phyloP scores from a whole-genome alignment of 2,113 vertebrate genomes.

The human region GRCh38 chr1:75368501-75369000 shows the following conservation, averaged over 20 bases:
- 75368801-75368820: neutral
- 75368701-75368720: neutral
- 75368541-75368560: neutral
- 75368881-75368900: conserved; percentile 34
- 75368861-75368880: neutral
- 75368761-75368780: fast-evolving
- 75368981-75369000: neutral
- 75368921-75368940: neutral
- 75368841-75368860: neutral
- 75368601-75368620: conserved; percentile 3
- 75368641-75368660: too few relatives aligned
- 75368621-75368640: neutral
- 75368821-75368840: neutral
- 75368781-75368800: neutral
- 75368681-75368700: neutral
- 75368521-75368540: neutral
- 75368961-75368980: neutral
- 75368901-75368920: neutral
- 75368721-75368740: neutral
- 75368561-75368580: neutral
- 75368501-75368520: neutral
- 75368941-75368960: neutral
- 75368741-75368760: neutral
- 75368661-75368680: neutral
- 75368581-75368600: neutral